Evolutionary conservation across 2,797 vertebrate genomes (phyloP).

Genomic region (Otolemur crassicaudatus): DNA sequence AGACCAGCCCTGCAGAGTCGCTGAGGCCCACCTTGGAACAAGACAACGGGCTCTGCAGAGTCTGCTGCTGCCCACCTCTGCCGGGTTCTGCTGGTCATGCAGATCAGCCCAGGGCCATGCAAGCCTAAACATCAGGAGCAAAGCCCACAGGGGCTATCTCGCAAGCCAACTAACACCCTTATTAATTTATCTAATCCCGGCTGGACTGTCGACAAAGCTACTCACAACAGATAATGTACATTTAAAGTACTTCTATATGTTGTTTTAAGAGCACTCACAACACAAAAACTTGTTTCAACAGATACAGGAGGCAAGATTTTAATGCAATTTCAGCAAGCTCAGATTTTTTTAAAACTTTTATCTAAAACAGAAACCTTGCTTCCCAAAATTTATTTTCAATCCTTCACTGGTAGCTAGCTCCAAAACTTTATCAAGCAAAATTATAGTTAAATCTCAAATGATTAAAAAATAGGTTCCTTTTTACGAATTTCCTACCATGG

Average conservation of each 20-base stretch:
- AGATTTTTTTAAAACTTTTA: conserved; percentile 29
- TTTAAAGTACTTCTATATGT: background rate
- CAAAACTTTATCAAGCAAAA: conserved; percentile 47
- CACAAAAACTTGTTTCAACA: conserved; percentile 3
- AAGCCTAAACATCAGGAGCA: background rate
- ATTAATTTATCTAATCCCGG: background rate
- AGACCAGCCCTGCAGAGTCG: background rate
- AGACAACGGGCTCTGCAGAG: background rate
- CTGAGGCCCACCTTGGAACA: too few species aligned
- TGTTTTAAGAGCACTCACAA: background rate
- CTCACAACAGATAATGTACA: background rate
- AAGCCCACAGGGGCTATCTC: background rate
- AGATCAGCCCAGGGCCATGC: too few species aligned
- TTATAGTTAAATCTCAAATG: conserved; percentile 6
- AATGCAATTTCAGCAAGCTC: conserved; percentile 20
- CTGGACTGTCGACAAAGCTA: background rate
- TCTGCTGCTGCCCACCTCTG: background rate
- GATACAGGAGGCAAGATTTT: background rate
- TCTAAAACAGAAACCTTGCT: background rate
- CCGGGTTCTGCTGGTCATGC: background rate
- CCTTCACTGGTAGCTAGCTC: background rate
- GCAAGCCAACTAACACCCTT: background rate
- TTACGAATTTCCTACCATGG: background rate
- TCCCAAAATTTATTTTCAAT: conserved; percentile 25
- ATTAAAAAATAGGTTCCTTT: background rate